phyloP scores from a whole-genome alignment of 2,113 vertebrate genomes.

The Rhipidura dahli region DNA sequence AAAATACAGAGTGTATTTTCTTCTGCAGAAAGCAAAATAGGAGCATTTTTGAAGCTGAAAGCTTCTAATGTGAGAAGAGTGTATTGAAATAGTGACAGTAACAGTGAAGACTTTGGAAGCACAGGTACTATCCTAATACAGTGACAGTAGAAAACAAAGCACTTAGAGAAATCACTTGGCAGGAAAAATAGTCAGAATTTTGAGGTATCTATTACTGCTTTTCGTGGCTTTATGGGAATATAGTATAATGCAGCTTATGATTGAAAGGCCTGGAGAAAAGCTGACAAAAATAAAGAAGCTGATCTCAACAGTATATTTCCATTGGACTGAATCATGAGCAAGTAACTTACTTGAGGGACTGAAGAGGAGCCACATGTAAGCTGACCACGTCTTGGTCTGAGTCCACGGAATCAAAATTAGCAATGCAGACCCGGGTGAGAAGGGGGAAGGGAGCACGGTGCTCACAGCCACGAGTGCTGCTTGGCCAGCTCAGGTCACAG shows the following conservation, averaged over 20 bases:
- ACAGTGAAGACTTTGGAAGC: neutral
- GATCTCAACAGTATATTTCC: slow-evolving; percentile 58
- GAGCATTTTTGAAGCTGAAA: neutral
- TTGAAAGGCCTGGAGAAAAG: slow-evolving; percentile 52
- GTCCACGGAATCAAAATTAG: slow-evolving; percentile 44
- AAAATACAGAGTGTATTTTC: neutral
- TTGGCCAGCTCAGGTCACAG: neutral
- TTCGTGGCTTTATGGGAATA: slow-evolving; percentile 10
- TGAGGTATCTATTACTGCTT: slow-evolving; percentile 42
- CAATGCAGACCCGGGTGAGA: neutral
- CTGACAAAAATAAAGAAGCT: slow-evolving; percentile 57
- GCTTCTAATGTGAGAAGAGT: neutral
- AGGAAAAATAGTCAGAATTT: slow-evolving; percentile 1
- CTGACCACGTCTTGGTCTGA: slow-evolving; percentile 49
- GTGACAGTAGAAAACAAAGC: slow-evolving; percentile 34
- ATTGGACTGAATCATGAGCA: slow-evolving; percentile 53
- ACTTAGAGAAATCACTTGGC: neutral
- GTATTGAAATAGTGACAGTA: neutral
- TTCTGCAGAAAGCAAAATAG: neutral
- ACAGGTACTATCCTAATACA: neutral
- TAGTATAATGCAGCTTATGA: slow-evolving; percentile 14
- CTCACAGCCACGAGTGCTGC: neutral
- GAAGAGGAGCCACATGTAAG: neutral
- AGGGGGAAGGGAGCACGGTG: neutral
- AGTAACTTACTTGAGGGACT: slow-evolving; percentile 39